Evolutionary conservation across 2,113 vertebrate species (phyloP).

Genomic region (Seriola dumerili): DNA sequence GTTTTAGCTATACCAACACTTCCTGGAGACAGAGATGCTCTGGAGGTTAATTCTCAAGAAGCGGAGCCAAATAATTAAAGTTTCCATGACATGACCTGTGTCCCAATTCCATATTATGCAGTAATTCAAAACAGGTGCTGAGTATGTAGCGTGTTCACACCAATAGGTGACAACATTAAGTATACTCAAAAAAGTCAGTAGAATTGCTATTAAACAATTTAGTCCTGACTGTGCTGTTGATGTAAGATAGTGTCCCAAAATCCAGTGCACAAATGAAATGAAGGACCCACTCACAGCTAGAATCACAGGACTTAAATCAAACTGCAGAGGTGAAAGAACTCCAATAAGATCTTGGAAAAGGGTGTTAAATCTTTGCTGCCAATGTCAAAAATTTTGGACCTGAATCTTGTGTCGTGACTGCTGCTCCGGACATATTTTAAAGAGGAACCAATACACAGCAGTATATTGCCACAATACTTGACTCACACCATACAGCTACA

Average conservation of each 20-base stretch:
- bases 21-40: conserved; percentile 6
- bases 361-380: too few species aligned
- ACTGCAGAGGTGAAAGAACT: not conserved
- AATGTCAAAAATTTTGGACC: too few species aligned
- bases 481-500: too few species aligned
- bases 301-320: not conserved
- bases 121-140: not conserved
- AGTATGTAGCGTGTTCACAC: not conserved
- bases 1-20: conserved; percentile 21
- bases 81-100: not conserved
- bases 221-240: not conserved
- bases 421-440: too few species aligned
- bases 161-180: not conserved
- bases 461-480: too few species aligned
- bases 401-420: too few species aligned
- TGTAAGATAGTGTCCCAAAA: not conserved
- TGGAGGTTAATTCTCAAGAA: conserved; percentile 29
- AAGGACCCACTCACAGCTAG: not conserved
- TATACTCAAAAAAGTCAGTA: not conserved
- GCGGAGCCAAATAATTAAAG: conserved; percentile 6
- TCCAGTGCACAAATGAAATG: not conserved
- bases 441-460: too few species aligned
- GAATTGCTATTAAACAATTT: not conserved
- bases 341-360: too few species aligned
- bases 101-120: too few species aligned